A percentile compares a stretch with the other conserved stretches of the same genome.
Conservation (phyloP, 1,140 invertebrate genomes). For the Lasaia peninsularis region DNA sequence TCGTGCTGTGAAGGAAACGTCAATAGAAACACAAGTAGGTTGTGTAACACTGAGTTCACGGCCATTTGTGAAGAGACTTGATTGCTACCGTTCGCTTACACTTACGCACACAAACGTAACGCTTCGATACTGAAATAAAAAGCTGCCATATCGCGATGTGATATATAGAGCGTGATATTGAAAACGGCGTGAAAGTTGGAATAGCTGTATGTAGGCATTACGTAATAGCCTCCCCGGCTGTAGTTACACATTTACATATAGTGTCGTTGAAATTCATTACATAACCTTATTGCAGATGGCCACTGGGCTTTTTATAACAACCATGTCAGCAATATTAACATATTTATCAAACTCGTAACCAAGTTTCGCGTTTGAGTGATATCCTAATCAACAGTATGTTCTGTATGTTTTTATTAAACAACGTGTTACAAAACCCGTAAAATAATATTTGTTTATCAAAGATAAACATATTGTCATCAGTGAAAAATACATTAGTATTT, state of each 20-base stretch:
- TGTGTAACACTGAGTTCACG: conserved; percentile 38
- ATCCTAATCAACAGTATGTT: no score
- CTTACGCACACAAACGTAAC: conserved; percentile 14
- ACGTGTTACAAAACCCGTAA: no score
- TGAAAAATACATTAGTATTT: no score
- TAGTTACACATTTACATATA: conserved; percentile 18
- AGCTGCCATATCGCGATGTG: conserved; percentile 15
- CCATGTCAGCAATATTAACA: no score
- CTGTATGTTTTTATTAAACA: no score
- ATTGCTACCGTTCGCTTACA: conserved; percentile 39
- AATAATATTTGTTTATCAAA: no score
- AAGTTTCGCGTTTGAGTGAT: no score
- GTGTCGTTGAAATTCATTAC: conserved; percentile 17
- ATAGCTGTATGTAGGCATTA: conserved; percentile 1
- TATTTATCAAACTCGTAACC: no score
- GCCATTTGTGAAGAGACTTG: conserved; percentile 48
- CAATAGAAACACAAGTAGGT: conserved; percentile 16
- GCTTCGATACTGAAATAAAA: neutral
- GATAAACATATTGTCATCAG: no score
- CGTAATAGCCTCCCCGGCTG: neutral
- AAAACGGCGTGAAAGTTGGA: conserved; percentile 17
- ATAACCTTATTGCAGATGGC: conserved; percentile 19
- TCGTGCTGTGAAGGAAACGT: conserved; percentile 16
- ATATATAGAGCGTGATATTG: conserved; percentile 24
- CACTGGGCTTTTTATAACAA: neutral